A percentile compares a stretch with the other conserved stretches of the same genome.
Conservation (phyloP, 2,797 vertebrate genomes). For the Acipenser transmontanus region DNA sequence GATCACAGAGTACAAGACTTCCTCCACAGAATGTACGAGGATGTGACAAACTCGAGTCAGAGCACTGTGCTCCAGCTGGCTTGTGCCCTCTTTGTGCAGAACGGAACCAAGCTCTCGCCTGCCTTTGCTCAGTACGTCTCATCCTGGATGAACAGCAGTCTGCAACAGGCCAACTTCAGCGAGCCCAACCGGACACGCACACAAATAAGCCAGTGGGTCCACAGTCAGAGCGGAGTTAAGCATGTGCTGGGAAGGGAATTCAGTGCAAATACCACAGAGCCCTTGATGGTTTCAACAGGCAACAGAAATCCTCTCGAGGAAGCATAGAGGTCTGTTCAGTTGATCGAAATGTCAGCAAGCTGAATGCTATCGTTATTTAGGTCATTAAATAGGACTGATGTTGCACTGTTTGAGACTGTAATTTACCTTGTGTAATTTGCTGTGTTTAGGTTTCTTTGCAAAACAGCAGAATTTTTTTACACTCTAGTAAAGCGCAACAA, state of each 20-base stretch:
- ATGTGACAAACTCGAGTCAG: conserved; percentile 45
- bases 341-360: too few species aligned
- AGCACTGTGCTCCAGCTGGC: conserved; percentile 57
- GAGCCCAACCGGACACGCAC: conserved; percentile 39
- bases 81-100: conserved; percentile 66
- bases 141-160: conserved; percentile 66
- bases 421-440: not conserved
- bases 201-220: conserved; percentile 34
- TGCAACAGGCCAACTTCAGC: conserved; percentile 63
- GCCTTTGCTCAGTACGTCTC: conserved; percentile 53
- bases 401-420: not conserved
- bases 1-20: conserved; percentile 59
- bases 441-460: not conserved
- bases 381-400: too few species aligned
- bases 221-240: conserved; percentile 49
- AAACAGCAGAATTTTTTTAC: not conserved
- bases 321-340: too few species aligned
- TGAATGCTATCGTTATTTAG: too few species aligned
- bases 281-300: not conserved
- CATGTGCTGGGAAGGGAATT: not conserved
- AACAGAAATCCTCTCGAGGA: too few species aligned
- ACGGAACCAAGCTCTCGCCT: conserved; percentile 48
- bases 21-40: conserved; percentile 39
- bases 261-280: not conserved
- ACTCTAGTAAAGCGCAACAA: too few species aligned